Percentiles rank a stretch among this genome's conserved stretches.
phyloP scores from a whole-genome alignment of 2,888 invertebrate species.

The Lithophane semibrunnea region DNA sequence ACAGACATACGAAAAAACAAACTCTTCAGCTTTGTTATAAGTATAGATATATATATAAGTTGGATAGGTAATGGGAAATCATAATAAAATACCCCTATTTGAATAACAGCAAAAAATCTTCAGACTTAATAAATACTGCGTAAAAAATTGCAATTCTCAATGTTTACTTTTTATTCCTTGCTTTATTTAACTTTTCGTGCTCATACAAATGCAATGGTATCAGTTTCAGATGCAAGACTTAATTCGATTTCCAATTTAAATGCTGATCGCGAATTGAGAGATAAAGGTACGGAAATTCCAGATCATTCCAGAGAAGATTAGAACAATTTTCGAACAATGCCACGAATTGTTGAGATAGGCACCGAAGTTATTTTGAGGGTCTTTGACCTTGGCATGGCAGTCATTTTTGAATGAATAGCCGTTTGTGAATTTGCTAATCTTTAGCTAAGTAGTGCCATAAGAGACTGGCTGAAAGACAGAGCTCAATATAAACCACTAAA shows the following conservation, averaged over 20 bases:
- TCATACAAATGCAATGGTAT: conserved; percentile 18
- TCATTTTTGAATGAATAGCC: not conserved
- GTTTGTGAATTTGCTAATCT: not conserved
- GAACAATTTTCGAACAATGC: conserved; percentile 41
- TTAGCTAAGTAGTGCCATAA: not conserved
- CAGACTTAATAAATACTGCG: not conserved
- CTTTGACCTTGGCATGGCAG: conserved; percentile 10
- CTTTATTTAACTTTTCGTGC: conserved; percentile 4
- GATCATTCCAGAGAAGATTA: conserved; percentile 44
- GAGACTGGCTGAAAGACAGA: not conserved
- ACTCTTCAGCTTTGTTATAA: no score
- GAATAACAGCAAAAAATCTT: not conserved
- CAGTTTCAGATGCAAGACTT: conserved; percentile 18
- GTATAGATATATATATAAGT: no score
- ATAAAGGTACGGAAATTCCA: conserved; percentile 27
- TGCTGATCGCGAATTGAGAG: conserved; percentile 36
- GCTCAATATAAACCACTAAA: not conserved
- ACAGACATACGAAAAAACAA: no score
- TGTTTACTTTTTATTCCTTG: not conserved
- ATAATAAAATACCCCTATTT: not conserved
- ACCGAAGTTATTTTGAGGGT: conserved; percentile 24
- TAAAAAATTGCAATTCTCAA: not conserved
- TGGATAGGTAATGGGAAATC: not conserved
- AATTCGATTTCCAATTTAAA: conserved; percentile 51
- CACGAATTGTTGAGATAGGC: conserved; percentile 22